A percentile compares a stretch with the other conserved stretches of the same genome.
Conservation (phyloP, 2,797 vertebrate genomes). For the Tragopan temminckii region DNA sequence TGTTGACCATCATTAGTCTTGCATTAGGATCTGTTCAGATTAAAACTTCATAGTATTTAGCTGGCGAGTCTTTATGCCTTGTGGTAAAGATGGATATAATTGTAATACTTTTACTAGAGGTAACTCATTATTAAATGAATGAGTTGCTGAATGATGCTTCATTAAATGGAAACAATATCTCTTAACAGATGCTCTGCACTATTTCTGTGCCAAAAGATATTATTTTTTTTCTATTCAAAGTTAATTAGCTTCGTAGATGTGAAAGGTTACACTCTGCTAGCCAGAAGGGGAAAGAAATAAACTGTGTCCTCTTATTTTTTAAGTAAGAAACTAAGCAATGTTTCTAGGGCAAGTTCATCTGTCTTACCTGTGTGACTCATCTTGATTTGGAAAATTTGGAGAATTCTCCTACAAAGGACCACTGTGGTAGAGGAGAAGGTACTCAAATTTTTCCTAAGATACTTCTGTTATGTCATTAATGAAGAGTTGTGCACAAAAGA, state of each 20-base stretch:
- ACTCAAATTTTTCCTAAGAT: neutral
- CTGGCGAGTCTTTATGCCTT: neutral
- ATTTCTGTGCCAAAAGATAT: neutral
- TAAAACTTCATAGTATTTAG: neutral
- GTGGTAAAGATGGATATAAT: neutral
- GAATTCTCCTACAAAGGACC: neutral
- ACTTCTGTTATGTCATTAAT: neutral
- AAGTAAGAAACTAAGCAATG: neutral
- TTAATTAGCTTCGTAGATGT: neutral
- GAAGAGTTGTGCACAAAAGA: neutral
- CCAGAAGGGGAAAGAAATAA: neutral
- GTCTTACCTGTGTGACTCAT: rapidly evolving
- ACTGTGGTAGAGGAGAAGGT: rapidly evolving
- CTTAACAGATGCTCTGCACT: rapidly evolving
- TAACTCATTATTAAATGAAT: neutral
- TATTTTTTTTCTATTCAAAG: neutral
- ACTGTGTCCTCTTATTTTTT: neutral
- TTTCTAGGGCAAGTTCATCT: neutral
- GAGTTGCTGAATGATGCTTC: too few relatives aligned
- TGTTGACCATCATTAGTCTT: neutral
- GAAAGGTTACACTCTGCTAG: neutral
- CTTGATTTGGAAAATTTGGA: neutral
- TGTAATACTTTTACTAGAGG: neutral
- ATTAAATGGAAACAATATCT: neutral
- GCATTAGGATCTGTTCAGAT: neutral